Evolutionary conservation across 2,113 vertebrate species (phyloP).

Genomic region (Vombatus ursinus): DNA sequence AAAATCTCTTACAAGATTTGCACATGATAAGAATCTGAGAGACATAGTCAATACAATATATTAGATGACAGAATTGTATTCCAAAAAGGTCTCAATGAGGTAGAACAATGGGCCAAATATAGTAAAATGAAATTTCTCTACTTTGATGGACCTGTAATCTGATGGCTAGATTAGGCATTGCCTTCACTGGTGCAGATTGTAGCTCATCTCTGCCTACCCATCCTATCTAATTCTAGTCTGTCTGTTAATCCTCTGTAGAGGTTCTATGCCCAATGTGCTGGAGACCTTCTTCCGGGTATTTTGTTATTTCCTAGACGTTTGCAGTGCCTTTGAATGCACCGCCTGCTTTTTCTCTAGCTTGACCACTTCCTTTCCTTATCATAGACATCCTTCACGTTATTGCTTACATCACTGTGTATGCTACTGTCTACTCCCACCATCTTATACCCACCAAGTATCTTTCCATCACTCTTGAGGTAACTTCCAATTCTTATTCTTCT

Average conservation of each 20-base stretch:
- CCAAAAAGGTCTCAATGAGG: background rate
- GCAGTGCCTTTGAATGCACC: background rate
- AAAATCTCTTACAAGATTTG: background rate
- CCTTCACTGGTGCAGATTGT: background rate
- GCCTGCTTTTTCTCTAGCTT: background rate
- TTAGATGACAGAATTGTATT: background rate
- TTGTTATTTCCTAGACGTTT: background rate
- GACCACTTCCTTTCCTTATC: background rate
- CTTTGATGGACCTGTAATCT: background rate
- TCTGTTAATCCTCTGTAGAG: background rate
- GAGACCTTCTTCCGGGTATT: background rate
- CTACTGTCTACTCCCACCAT: background rate
- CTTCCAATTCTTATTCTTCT: background rate
- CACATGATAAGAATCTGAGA: background rate
- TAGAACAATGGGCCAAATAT: background rate
- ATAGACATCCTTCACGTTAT: background rate
- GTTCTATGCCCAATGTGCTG: background rate
- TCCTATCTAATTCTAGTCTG: background rate
- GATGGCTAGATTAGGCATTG: background rate
- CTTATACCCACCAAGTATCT: background rate
- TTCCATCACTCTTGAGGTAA: background rate
- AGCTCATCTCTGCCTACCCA: background rate
- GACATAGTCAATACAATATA: background rate
- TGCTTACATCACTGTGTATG: background rate
- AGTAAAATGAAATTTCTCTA: background rate